Percentiles rank a stretch among this genome's conserved stretches.
These are phyloP conservation scores for Papilio xuthus DNA, from an alignment of 1,140 invertebrate species.

Conservation along the genomic window DNA sequence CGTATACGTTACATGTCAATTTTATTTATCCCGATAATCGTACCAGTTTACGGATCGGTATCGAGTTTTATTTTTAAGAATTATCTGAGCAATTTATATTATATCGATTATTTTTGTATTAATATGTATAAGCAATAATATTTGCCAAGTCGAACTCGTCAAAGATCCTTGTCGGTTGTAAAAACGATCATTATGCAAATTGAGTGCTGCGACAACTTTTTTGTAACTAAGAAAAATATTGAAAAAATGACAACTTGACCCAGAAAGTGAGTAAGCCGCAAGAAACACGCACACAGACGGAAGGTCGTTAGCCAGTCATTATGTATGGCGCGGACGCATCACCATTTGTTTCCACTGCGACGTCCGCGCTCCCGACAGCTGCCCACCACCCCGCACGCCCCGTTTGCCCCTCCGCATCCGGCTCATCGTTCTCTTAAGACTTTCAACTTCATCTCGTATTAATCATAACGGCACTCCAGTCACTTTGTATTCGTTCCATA, in stretches of 20 bases:
- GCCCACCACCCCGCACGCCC: not conserved
- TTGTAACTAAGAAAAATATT: not conserved
- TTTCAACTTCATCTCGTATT: conserved; percentile 30
- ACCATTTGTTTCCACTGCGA: conserved; percentile 42
- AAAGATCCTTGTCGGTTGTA: not conserved
- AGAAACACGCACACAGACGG: conserved; percentile 38
- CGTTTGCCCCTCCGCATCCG: conserved; percentile 42
- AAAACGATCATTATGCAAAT: conserved; percentile 24
- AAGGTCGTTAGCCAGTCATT: conserved; percentile 43
- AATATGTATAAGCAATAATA: not conserved
- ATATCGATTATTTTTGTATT: not conserved
- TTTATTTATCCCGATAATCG: not conserved
- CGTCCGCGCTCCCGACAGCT: conserved; percentile 34
- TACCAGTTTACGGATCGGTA: not conserved
- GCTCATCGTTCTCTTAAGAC: conserved; percentile 21
- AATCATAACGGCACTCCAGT: conserved; percentile 6
- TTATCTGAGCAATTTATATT: not conserved
- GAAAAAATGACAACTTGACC: conserved; percentile 37
- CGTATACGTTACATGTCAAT: not conserved
- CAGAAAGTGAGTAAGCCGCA: conserved; percentile 37
- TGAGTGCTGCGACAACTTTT: conserved; percentile 4
- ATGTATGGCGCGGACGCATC: conserved; percentile 40
- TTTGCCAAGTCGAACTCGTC: not conserved
- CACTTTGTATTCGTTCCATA: not conserved
- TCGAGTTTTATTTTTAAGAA: not conserved